Conservation (phyloP, 2,888 invertebrate species). For the Latrodectus elegans region DNA sequence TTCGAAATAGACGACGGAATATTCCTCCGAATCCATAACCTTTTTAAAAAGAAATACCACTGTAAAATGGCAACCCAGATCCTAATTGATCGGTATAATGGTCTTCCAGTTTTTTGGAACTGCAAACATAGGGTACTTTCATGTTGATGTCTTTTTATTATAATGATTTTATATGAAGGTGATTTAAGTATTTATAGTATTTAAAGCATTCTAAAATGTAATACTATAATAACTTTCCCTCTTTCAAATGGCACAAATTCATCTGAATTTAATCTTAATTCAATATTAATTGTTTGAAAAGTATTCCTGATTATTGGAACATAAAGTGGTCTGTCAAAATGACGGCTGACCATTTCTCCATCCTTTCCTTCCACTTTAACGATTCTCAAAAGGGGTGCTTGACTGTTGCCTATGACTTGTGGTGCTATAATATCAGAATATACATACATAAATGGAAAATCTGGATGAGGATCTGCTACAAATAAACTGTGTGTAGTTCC, state of each 20-base stretch:
- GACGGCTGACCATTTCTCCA: not conserved
- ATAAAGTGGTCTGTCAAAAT: constrained; percentile 9
- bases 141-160: not conserved
- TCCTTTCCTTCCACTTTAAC: constrained; percentile 65
- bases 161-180: not conserved
- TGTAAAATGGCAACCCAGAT: constrained; percentile 15
- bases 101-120: constrained; percentile 26
- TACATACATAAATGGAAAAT: constrained; percentile 63
- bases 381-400: constrained; percentile 71
- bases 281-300: too few relatives aligned
- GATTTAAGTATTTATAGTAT: too few relatives aligned
- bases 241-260: too few relatives aligned
- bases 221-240: too few relatives aligned
- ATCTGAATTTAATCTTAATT: too few relatives aligned
- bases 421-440: constrained; percentile 72
- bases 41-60: constrained; percentile 8
- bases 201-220: too few relatives aligned
- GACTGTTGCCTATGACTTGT: not conserved
- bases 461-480: not conserved
- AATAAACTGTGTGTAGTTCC: not conserved
- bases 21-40: not conserved
- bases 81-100: constrained; percentile 36
- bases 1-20: not conserved
- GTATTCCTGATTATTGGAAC: too few relatives aligned
- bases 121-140: constrained; percentile 33